Base-by-base conservation (phyloP, 2,888 invertebrate species). In the Ernsta delagoae region DNA sequence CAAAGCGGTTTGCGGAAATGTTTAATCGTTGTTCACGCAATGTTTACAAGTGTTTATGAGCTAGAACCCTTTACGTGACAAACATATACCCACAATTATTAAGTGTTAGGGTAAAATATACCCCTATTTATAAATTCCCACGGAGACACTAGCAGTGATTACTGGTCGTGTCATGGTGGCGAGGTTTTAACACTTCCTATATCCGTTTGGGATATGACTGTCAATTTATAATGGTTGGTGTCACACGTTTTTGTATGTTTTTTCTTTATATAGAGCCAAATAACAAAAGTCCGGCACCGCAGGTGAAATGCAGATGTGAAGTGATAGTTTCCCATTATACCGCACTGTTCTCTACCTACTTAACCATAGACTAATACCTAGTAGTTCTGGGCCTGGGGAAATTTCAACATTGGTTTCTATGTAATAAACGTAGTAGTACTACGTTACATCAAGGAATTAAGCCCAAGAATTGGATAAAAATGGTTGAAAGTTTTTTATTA, bases 81-180 rank as follows among this genome's bases (percentile, higher is more conserved):
- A 70, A 59, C n/a, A n/a, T n/a, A n/a, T n/a, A 71, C 72, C 72
- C 71, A 65, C 65, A 72, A 74, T 75, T 74, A 74, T 66, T 59
- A 70, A 62, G 48, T 59, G 67, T 65, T 72, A 76, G 83, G 83
- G 85, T 81, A 83, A 87, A 77, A 48, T 48, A 45, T 78, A 77
- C 79, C 79, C 81, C 75, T 77, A 24, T 24, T 48, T 65, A 73
- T 70, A 74, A 73, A 82, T 89, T 90, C 89, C 85, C 90, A 89
- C 90, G 79, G 75, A 74, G 72, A 72, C 57, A 62, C 63, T 70
- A 61, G 70, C 73, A 74, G 59, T 75, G 75, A 78, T 77, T 78
- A 73, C 61, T 60, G 39, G 48, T 60, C 72, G 72, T 57, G 57
- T n/a, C 39, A 56, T 56, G 36, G 57, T 73, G 73, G 72, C 73